Base-by-base conservation (phyloP, 2,797 vertebrate species). In the Numenius phaeopus region DNA sequence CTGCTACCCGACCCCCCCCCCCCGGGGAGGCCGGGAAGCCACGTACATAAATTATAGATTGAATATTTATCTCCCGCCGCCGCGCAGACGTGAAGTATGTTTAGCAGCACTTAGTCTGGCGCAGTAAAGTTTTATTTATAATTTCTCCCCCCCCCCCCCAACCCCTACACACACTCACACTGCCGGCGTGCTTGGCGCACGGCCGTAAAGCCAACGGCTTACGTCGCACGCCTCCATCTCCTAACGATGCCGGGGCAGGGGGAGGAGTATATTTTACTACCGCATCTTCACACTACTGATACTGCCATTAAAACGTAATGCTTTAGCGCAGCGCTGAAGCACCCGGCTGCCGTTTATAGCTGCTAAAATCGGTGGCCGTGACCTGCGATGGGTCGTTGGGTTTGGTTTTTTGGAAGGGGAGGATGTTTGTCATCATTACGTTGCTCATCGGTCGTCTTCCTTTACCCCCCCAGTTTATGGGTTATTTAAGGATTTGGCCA, bases 71-170 rank as follows among this genome's bases (percentile, higher is more conserved):
- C 76, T 87, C 44, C 26, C 11, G 6, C 84, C 7, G 19, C 64
- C 8, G 2, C 14, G 11, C 58, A 11, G 75, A 75, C 17, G 32
- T 57, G 94, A 87, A 80, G 90, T n/a, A 44, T 44, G 77, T 79
- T 96, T 87, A 94, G 59, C 72, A 66, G 93, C 30, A 3, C 77
- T 95, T 97, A 90, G 75, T 11, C 3, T 6, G 73, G 7, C 0
- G 11, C 67, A 27, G 73, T 92, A 95, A 97, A 96, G 89, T 96
- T 98, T 96, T 96, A 97, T 96, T 96, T 92, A 94, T 95, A 24
- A 58, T 79, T 89, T 40, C 49, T 76, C 7, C 49, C 19, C 13
- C 34, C 15, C 9, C 21, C 17, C 8, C 27, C 6, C 30, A 17
- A 12, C 22, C 13, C 49, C 7, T 21, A 21, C 54, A n/a, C 19